These are phyloP conservation scores for Popillia japonica DNA, from an alignment of 1,140 invertebrate species.

Conservation along the genomic window DNA sequence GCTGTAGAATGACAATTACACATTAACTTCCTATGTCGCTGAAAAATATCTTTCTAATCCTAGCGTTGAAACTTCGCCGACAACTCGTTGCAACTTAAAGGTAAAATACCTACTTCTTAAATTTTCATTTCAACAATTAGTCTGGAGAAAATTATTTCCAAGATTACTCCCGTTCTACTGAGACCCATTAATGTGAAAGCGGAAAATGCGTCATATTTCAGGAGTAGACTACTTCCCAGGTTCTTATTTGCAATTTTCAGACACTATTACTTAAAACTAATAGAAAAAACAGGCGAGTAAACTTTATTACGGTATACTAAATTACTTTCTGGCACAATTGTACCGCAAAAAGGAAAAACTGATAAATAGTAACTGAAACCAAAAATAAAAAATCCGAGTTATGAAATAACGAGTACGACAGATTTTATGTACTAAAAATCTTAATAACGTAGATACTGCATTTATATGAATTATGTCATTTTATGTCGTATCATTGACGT, in stretches of 20 bases:
- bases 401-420: too few relatives aligned
- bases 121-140: slow-evolving; percentile 28
- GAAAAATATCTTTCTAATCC: slow-evolving; percentile 7
- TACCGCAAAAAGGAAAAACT: too few relatives aligned
- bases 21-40: not conserved
- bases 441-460: too few relatives aligned
- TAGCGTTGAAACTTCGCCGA: not conserved
- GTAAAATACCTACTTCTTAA: slow-evolving; percentile 13
- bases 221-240: not conserved
- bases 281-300: not conserved
- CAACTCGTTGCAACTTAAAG: not conserved
- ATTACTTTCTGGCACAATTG: not conserved
- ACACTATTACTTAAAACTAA: not conserved
- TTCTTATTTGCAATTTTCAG: not conserved
- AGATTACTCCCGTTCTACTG: slow-evolving; percentile 8
- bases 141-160: slow-evolving; percentile 7
- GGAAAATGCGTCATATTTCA: slow-evolving; percentile 20
- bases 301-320: not conserved
- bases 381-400: too few relatives aligned
- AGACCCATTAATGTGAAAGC: not conserved
- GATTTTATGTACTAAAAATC: too few relatives aligned
- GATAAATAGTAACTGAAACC: too few relatives aligned
- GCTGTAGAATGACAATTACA: slow-evolving; percentile 16
- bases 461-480: too few relatives aligned
- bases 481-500: too few relatives aligned